Conservation (phyloP, 2,797 vertebrate genomes). For the Melanotaenia parkinsoni region DNA sequence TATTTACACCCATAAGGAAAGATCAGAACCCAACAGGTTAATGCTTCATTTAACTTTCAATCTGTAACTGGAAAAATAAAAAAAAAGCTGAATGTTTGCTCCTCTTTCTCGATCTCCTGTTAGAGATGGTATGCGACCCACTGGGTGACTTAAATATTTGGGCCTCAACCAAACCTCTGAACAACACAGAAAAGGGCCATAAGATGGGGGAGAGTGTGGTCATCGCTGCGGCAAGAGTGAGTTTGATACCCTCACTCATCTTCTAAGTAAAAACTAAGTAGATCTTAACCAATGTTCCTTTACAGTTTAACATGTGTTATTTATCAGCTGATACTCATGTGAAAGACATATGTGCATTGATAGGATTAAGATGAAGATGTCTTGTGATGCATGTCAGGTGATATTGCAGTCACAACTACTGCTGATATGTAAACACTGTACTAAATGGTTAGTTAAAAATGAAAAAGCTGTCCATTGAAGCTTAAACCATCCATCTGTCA, state of each 20-base stretch:
- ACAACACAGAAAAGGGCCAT: constrained; percentile 81
- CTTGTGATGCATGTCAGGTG: background rate
- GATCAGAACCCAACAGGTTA: background rate
- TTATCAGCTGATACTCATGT: background rate
- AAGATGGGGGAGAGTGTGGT: constrained; percentile 80
- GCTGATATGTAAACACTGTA: background rate
- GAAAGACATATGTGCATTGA: constrained; percentile 13
- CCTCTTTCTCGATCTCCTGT: background rate
- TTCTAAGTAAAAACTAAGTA: background rate
- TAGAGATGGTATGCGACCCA: constrained; percentile 91
- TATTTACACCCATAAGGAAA: constrained; percentile 41
- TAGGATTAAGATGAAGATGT: background rate
- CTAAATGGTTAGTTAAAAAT: background rate
- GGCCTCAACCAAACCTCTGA: constrained; percentile 86
- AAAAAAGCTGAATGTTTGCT: background rate
- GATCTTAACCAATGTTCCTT: background rate
- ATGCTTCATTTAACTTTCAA: background rate
- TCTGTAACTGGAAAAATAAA: background rate
- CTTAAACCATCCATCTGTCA: background rate
- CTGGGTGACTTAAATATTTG: constrained; percentile 90
- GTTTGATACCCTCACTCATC: constrained; percentile 33
- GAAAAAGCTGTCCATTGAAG: background rate
- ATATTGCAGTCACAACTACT: background rate
- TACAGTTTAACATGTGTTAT: background rate
- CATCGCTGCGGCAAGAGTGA: constrained; percentile 88